A percentile compares a stretch with the other conserved stretches of the same genome.
These are phyloP conservation scores for Ceyx cyanopectus DNA, from an alignment of 2,113 vertebrate genomes.

Conservation along the genomic window DNA sequence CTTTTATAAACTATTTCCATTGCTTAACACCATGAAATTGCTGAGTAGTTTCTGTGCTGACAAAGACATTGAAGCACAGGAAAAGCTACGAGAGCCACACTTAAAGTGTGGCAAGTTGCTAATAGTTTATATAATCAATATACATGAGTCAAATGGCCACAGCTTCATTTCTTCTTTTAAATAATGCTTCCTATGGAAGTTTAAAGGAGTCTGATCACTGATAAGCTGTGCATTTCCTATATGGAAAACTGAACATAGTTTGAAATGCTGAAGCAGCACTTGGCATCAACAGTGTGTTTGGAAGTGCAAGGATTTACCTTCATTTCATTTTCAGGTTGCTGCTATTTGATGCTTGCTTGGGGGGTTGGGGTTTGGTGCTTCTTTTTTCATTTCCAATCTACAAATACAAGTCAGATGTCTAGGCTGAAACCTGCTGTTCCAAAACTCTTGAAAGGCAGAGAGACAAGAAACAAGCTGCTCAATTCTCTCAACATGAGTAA, in stretches of 20 bases:
- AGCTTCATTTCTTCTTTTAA: background rate
- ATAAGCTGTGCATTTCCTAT: background rate
- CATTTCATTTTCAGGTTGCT: background rate
- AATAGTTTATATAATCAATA: background rate
- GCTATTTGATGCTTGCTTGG: fast-evolving
- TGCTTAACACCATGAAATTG: background rate
- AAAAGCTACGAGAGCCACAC: background rate
- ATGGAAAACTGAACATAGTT: background rate
- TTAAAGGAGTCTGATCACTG: background rate
- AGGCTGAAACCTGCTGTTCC: background rate
- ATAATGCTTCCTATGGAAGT: background rate
- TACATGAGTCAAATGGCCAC: background rate
- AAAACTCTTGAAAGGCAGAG: background rate
- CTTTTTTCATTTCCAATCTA: background rate
- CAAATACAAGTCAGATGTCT: background rate
- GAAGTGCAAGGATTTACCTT: background rate
- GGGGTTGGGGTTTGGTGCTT: no score
- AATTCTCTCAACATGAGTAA: background rate
- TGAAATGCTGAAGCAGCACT: background rate
- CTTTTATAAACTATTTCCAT: background rate
- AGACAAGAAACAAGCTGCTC: background rate
- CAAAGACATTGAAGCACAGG: background rate
- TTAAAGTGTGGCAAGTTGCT: fast-evolving
- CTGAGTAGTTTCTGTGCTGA: background rate
- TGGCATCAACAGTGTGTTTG: background rate